Evolutionary conservation across 2,888 invertebrate genomes (phyloP), one percentile per base, ranked within the genome.

Genomic region (Eilema griseolum): DNA sequence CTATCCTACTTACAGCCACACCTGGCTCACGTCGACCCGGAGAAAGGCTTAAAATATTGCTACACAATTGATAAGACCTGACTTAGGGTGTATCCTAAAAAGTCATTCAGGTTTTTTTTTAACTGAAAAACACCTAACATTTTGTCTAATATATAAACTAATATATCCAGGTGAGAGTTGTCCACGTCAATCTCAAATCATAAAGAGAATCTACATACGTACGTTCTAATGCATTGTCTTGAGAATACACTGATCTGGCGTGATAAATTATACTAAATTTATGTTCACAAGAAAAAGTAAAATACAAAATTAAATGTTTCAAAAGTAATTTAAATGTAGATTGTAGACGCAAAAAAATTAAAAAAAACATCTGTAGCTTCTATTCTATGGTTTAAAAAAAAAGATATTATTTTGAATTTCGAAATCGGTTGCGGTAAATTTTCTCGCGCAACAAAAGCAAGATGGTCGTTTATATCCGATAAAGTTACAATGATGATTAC

Each of bases 391-490:
- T 61, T 66, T 37, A 52, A 71, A 70, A 74, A 62, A 61, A 14
- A 61, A 73, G 76, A 46, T 46, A n/a, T 41, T 52, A 52, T 70
- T 81, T 64, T 70, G 63, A 77, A 77, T 71, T 76, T 69, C 72
- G 70, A 74, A 76, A 81, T 81, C 81, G 75, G 77, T 81, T 79
- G 73, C 73, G 41, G 66, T 66, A 66, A 24, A 65, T 74, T 73
- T 77, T 71, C 66, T 57, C 60, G 67, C 66, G 67, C 65, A 67
- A 79, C 72, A 77, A 78, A 74, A 74, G 71, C 66, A 72, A 73
- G 71, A 72, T 56, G 63, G 67, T 61, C 68, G 73, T 74, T 79
- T 71, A 69, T 67, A 66, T 41, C 52, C 14, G 24, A 28, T 64
- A 70, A 12, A 62, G 31, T 52, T 28, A 46, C 67, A 67, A 46